Conservation (phyloP, 1,140 invertebrate species). For the Hycleus phaleratus region DNA sequence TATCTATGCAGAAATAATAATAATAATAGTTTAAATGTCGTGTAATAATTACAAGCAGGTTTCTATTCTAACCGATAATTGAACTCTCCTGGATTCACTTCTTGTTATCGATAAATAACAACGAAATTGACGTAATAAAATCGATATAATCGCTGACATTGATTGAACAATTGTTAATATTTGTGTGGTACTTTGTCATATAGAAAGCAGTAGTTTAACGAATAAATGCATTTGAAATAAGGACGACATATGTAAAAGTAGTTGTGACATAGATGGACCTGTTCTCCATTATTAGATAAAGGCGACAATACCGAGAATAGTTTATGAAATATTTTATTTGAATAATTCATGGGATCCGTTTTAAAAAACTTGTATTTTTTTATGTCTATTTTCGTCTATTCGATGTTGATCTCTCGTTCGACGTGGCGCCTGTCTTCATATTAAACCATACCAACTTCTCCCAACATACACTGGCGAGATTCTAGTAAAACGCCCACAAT, state of each 20-base stretch:
- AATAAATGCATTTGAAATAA: slow-evolving; percentile 9
- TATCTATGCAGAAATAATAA: too few relatives aligned
- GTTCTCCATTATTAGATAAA: slow-evolving; percentile 7
- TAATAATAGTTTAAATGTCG: too few relatives aligned
- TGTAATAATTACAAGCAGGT: neutral
- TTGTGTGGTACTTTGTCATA: neutral
- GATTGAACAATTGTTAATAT: neutral
- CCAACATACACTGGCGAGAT: neutral
- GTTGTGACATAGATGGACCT: slow-evolving; percentile 12
- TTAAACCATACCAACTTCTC: neutral
- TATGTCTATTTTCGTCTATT: slow-evolving; percentile 5
- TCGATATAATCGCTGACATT: neutral
- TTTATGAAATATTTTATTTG: slow-evolving; percentile 11
- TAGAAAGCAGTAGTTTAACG: slow-evolving; percentile 2
- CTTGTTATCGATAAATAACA: neutral
- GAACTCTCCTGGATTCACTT: neutral
- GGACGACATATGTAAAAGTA: slow-evolving; percentile 11
- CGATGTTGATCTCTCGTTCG: neutral
- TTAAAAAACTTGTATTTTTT: neutral
- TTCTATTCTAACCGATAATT: slow-evolving; percentile 2
- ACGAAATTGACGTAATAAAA: neutral
- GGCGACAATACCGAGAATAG: slow-evolving; percentile 11
- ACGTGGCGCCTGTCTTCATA: neutral
- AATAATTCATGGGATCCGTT: slow-evolving; percentile 7
- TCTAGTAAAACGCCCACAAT: too few relatives aligned